Percentiles rank a stretch among this genome's conserved stretches.
phyloP scores from a whole-genome alignment of 2,113 vertebrate species.

The Apus apus region DNA sequence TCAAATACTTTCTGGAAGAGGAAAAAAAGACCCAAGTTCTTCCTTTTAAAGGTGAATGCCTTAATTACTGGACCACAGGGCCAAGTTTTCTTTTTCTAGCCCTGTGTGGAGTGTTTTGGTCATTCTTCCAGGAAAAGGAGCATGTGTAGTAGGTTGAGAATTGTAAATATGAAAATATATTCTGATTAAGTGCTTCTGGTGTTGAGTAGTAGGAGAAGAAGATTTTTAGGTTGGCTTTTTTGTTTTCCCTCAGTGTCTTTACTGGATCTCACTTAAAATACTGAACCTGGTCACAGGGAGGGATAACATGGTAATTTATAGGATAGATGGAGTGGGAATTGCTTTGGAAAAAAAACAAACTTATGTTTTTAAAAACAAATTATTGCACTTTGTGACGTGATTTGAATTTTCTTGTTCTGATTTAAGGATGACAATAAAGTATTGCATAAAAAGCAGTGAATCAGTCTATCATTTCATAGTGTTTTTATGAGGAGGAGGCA shows the following conservation, averaged over 20 bases:
- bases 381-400: background rate
- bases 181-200: background rate
- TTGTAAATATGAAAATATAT: background rate
- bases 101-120: rapidly evolving
- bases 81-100: background rate
- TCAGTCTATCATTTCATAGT: background rate
- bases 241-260: background rate
- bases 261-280: background rate
- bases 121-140: background rate
- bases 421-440: slow-evolving; percentile 30
- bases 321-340: background rate
- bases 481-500: background rate
- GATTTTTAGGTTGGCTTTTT: background rate
- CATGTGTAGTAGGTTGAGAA: background rate
- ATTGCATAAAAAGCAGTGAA: background rate
- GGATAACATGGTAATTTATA: background rate
- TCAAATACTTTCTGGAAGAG: background rate
- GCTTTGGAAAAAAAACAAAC: background rate
- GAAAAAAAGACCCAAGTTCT: background rate
- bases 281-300: background rate
- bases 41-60: background rate
- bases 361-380: background rate
- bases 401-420: background rate
- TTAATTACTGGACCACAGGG: background rate
- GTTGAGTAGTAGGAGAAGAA: background rate